Evolutionary conservation across 2,888 invertebrate genomes (phyloP), one percentile per base, ranked within the genome.

Genomic region (Odontothrips loti): DNA sequence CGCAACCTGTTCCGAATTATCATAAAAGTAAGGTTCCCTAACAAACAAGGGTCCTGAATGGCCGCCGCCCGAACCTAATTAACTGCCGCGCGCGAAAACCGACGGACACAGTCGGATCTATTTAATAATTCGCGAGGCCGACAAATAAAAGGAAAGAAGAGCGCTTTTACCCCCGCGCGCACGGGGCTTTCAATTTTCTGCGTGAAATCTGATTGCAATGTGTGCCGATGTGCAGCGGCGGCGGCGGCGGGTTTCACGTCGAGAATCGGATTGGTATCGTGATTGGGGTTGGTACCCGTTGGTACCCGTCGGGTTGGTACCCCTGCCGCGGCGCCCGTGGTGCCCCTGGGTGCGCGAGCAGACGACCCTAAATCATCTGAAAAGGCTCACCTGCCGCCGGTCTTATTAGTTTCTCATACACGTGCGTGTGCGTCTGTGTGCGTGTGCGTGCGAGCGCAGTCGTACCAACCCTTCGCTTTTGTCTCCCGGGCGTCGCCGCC

Each of bases 1-100:
- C n/a, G 68, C 68, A 75, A 75, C 68, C 68, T 10, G 68, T 75
- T 75, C 23, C 68, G 27, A 75, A 75, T 75, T 75, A 75, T 75
- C 68, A 27, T 75, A 75, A 75, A 27, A 27, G 68, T 75, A 75
- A 75, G 23, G 68, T 23, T 75, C 68, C 68, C 68, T 27, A 75
- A 27, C 27, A 75, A 75, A 75, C 68, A 75, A 23, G 68, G 68
- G 23, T 75, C 23, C 23, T 27, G 27, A 75, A 12, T 9, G 68
- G 68, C 9, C 68, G 27, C 6, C 34, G 6, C 6, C 34, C 6
- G 34, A 6, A 6, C 34, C 51, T 51, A 51, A 51, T 51, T 51
- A 17, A 51, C 68, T 8, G 23, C 68, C 58, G 17, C 58, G 1
- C 15, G 58, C 58, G 58, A 43, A 2, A 2, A 10, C 51, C 51